Conservation (phyloP, 2,113 vertebrate genomes). For the Symphodus melops region DNA sequence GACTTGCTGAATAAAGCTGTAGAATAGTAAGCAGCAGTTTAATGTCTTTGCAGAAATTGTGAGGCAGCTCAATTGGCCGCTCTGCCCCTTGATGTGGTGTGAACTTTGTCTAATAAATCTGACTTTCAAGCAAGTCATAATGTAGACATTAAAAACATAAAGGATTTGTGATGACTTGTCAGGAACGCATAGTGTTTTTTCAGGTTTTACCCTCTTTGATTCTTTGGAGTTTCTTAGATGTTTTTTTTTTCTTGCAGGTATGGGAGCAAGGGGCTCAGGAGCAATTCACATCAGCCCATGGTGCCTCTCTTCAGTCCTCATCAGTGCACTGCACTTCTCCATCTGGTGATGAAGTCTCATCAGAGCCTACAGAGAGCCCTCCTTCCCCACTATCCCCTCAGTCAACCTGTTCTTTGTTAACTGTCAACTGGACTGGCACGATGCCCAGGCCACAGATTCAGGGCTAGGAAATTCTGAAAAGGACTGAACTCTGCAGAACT, state of each 20-base stretch:
- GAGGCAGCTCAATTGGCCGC: conserved; percentile 58
- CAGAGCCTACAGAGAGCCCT: conserved; percentile 35
- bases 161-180: conserved; percentile 69
- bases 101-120: conserved; percentile 54
- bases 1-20: conserved; percentile 73
- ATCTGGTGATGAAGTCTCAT: conserved; percentile 77
- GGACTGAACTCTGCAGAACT: conserved; percentile 41
- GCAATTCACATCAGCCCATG: conserved; percentile 62
- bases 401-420: conserved; percentile 51
- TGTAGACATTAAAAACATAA: conserved; percentile 32
- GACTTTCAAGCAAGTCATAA: conserved; percentile 28
- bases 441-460: conserved; percentile 46
- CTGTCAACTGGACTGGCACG: conserved; percentile 53
- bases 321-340: conserved; percentile 70
- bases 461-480: conserved; percentile 36
- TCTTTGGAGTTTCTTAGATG: conserved; percentile 42
- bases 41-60: conserved; percentile 60
- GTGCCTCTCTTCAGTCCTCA: conserved; percentile 74
- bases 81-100: conserved; percentile 59
- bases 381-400: conserved; percentile 38
- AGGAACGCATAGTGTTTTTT: background rate
- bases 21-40: conserved; percentile 77
- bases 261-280: conserved; percentile 90
- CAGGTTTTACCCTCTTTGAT: conserved; percentile 17
- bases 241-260: conserved; percentile 83